Conservation (phyloP, 2,888 invertebrate genomes). For the Silvanus unidentatus region DNA sequence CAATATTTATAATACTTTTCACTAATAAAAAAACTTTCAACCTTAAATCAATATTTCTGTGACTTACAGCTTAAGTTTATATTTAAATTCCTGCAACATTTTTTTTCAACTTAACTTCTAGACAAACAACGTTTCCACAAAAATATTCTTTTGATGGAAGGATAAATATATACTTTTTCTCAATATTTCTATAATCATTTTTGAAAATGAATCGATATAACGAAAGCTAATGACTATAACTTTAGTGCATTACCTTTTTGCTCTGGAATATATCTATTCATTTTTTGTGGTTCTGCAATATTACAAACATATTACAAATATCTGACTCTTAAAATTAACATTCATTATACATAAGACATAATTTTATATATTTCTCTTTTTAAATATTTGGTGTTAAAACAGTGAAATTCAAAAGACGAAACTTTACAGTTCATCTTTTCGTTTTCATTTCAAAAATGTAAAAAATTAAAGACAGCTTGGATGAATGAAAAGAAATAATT, state of each 20-base stretch:
- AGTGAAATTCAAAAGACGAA: constrained; percentile 19
- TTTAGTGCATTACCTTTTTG: too few relatives aligned
- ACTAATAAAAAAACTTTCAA: constrained; percentile 47
- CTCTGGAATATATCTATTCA: too few relatives aligned
- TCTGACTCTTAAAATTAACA: constrained; percentile 26
- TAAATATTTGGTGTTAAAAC: constrained; percentile 29
- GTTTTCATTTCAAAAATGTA: not conserved
- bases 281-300: too few relatives aligned
- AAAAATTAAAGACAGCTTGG: not conserved
- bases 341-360: constrained; percentile 7
- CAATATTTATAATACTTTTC: constrained; percentile 47
- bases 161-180: constrained; percentile 13
- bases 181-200: constrained; percentile 4
- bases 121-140: constrained; percentile 43
- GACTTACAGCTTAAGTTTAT: constrained; percentile 44
- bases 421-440: constrained; percentile 4
- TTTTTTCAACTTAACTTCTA: constrained; percentile 38
- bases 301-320: constrained; percentile 24
- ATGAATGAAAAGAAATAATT: not conserved
- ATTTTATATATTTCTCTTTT: constrained; percentile 9
- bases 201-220: not conserved
- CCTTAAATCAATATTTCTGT: constrained; percentile 44
- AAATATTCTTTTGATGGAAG: constrained; percentile 34
- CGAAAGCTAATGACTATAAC: too few relatives aligned
- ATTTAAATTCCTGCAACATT: constrained; percentile 40